These are phyloP conservation scores for Coenonympha glycerion DNA, from an alignment of 2,888 invertebrate genomes.

Conservation along the genomic window DNA sequence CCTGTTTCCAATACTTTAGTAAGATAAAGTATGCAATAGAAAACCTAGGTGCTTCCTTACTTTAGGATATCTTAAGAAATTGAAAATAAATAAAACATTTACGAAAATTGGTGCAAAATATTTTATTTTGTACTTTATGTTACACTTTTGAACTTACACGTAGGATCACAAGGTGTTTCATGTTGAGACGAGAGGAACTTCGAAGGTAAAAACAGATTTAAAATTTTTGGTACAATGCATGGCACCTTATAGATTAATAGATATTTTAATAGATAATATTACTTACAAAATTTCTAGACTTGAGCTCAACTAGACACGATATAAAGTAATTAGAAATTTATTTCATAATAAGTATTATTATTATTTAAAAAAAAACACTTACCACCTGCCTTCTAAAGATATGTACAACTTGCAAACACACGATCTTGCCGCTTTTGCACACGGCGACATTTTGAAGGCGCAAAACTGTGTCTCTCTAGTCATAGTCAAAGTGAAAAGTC, in stretches of 20 bases:
- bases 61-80: slow-evolving; percentile 11
- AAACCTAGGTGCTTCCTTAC: slow-evolving; percentile 18
- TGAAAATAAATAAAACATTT: slow-evolving; percentile 20
- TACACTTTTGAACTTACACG: slow-evolving; percentile 42
- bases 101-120: slow-evolving; percentile 48
- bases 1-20: not conserved
- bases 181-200: slow-evolving; percentile 55
- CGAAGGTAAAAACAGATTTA: slow-evolving; percentile 26
- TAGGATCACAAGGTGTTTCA: slow-evolving; percentile 57
- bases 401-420: slow-evolving; percentile 22
- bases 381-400: slow-evolving; percentile 11
- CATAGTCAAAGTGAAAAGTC: too few relatives aligned
- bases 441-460: too few relatives aligned
- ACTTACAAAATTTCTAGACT: slow-evolving; percentile 9
- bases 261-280: slow-evolving; percentile 2
- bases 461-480: too few relatives aligned
- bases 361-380: slow-evolving; percentile 4
- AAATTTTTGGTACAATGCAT: slow-evolving; percentile 28
- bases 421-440: too few relatives aligned
- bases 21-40: slow-evolving; percentile 4
- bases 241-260: slow-evolving; percentile 24
- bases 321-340: slow-evolving; percentile 7
- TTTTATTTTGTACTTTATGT: slow-evolving; percentile 53
- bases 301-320: slow-evolving; percentile 8
- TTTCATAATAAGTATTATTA: slow-evolving; percentile 4